Conservation (phyloP, 2,113 vertebrate species). For the Progne subis region DNA sequence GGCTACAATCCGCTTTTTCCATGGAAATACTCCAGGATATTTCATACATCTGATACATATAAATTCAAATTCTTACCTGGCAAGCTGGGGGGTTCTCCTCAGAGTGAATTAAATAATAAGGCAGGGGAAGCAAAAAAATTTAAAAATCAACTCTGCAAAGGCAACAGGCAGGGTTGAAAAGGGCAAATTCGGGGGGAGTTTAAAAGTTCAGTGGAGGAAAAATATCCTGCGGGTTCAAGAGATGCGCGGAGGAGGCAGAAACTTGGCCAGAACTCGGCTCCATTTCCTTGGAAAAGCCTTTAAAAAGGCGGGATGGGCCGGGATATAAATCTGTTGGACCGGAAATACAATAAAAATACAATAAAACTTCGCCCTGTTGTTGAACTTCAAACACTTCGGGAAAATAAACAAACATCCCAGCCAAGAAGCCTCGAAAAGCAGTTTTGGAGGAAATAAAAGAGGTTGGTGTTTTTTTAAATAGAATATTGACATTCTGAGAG, state of each 20-base stretch:
- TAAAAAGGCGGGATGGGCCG: background rate
- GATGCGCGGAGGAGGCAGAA: background rate
- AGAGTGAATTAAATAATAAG: background rate
- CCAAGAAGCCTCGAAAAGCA: too few relatives aligned
- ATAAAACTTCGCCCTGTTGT: slow-evolving; percentile 74
- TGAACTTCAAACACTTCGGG: slow-evolving; percentile 74
- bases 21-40: too few relatives aligned
- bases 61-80: background rate
- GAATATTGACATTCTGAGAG: too few relatives aligned
- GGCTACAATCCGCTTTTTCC: background rate
- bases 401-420: background rate
- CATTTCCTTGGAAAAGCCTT: background rate
- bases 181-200: background rate
- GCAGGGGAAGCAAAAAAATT: background rate
- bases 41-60: background rate
- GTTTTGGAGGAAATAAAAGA: background rate
- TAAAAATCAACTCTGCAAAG: background rate
- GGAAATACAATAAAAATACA: background rate
- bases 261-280: background rate
- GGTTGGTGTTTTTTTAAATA: too few relatives aligned
- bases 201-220: slow-evolving; percentile 10
- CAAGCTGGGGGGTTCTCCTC: background rate
- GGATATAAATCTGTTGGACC: too few relatives aligned
- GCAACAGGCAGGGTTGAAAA: background rate
- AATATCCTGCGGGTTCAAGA: background rate